Conservation (phyloP, 1,140 invertebrate genomes). For the Conus betulinus region DNA sequence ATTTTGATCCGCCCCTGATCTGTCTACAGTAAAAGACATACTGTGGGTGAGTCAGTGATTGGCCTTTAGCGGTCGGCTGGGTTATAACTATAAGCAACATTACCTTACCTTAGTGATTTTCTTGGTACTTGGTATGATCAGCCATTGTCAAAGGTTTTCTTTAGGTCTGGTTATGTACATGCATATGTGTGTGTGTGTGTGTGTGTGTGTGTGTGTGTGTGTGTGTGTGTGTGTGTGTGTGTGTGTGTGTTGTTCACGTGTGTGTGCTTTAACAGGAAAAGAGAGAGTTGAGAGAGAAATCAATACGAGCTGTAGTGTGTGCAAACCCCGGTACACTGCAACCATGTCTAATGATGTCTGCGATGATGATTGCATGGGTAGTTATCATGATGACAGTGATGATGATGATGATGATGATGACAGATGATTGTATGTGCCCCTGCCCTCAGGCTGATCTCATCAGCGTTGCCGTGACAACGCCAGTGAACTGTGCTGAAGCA, state of each 20-base stretch:
- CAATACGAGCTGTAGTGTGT: not conserved
- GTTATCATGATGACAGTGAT: not conserved
- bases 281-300: not conserved
- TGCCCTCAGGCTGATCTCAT: not conserved
- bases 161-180: no score
- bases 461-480: not conserved
- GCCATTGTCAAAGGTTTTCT: no score
- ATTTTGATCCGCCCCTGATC: no score
- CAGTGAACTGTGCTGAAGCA: slow-evolving; percentile 4
- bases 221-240: not conserved
- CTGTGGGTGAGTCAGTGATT: no score
- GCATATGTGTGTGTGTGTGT: not conserved
- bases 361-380: not conserved
- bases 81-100: no score
- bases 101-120: no score
- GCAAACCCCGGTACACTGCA: not conserved
- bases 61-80: no score
- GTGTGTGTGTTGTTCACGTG: not conserved
- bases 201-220: not conserved
- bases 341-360: not conserved
- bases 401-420: slow-evolving; percentile 11
- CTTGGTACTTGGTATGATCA: no score
- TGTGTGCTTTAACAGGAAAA: not conserved
- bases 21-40: no score
- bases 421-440: not conserved